Base-by-base conservation (phyloP, 1,140 invertebrate genomes). In the Eriosoma lanigerum region DNA sequence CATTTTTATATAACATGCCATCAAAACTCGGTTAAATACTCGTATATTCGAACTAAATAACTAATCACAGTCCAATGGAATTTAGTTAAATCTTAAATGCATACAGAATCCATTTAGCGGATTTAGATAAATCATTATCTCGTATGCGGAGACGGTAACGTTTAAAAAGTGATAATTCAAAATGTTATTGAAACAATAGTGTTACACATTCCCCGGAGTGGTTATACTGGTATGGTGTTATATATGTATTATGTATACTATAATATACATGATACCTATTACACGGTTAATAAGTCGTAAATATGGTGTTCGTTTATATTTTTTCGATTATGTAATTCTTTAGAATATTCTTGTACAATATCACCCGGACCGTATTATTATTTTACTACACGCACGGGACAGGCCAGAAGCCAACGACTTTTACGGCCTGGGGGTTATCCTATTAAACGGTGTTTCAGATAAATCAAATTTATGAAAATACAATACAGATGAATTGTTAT, bases 381-480 rank as follows among this genome's bases (percentile, higher is more conserved):
- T 48, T 13, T n/a, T 48, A 48, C n/a, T n/a, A n/a, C n/a, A n/a
- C 24, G 44, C 21, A 26, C 44, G n/a, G 44, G 66, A n/a, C 66
- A 68, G 44, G 66, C 66, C 66, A 38, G 52, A 76, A 76, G 50
- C 52, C 73, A 76, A 44, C 38, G 73, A 76, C 73, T 76, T 56
- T 29, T 56, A 56, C 1, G 32, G 73, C 73, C 73, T n/a, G 54
- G 21, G 52, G 73, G 73, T 26, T 58, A 56, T 56, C 29, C 73
- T 56, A 58, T 76, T 76, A 76, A 17, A 56, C 21, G 73, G 26
- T 54, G 50, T 56, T 76, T 76, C 73, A 17, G 58, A 76, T 76
- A 76, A 58, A 76, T 76, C 73, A 76, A 76, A 76, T 76, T 76
- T 44, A 38, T 58, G 38, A 72, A 73, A 73, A 73, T 73, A 56